Base-by-base conservation (phyloP, 2,797 vertebrate genomes). In the Galagoides demidoff region DNA sequence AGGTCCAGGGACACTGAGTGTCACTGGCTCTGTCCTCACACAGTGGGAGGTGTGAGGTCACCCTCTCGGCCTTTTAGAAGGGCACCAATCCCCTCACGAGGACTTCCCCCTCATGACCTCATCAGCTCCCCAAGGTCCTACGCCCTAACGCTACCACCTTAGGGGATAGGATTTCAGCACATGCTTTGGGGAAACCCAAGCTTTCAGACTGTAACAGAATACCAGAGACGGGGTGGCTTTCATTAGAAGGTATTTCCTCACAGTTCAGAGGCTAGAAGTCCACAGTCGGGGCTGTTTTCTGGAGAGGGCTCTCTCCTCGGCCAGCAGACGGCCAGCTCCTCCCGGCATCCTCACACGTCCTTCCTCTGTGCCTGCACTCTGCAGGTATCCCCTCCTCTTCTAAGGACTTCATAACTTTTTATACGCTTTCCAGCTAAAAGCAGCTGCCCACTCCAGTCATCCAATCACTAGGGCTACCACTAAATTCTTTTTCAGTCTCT, bases 401-500 rank as follows among this genome's bases (percentile, higher is more conserved):
- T 31, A 5, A 63, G 29, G 68, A 34, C 23, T 29, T 63, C 49
- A n/a, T 23, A 74, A 34, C 37, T n/a, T 27, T 27, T 31, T 11
- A 12, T 1, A 17, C 57, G 34, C 43, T 7, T 31, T n/a, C 70
- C 5, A 16, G 7, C 22, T 4, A 4, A 55, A 57, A 68, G 16
- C n/a, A 39, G 25, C 64, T 19, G 2, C 39, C 55, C 25, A 52
- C 43, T 12, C 12, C 1, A 55, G 2, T 14, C 79, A 5, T 25
- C 68, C 34, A 52, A 1, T 55, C 8, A 1, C 63, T 5, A 1
- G 29, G 14, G 43, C 6, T 6, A 0, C 55, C 20, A 1, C 22
- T 45, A 29, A 10, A 64, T 37, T 31, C 78, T n/a, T 37, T 27
- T 37, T 68, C 14, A 5, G 14, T 22, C 61, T 70, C 68, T 49